Evolutionary conservation across 2,888 invertebrate genomes (phyloP).

Genomic region (Acleris sparsana): DNA sequence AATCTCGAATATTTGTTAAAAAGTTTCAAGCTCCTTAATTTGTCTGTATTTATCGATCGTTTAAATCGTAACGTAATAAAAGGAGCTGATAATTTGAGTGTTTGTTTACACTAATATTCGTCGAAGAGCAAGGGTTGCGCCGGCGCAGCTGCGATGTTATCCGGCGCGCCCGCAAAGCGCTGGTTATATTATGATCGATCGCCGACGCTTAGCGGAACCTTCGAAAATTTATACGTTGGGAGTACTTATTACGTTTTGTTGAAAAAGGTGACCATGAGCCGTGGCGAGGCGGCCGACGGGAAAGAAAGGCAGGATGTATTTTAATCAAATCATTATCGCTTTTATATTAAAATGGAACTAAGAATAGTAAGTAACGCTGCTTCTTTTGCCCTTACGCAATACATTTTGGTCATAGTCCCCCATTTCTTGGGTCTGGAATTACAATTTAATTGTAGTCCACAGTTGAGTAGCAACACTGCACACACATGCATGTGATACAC

Average conservation of each 20-base stretch:
- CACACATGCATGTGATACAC: too few relatives aligned
- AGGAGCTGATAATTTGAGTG: conserved; percentile 35
- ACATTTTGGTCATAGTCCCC: neutral
- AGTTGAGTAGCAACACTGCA: too few relatives aligned
- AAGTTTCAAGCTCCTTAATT: conserved; percentile 7
- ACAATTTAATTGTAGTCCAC: too few relatives aligned
- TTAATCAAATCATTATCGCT: conserved; percentile 9
- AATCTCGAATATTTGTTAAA: neutral
- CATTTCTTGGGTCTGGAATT: too few relatives aligned
- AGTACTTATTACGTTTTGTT: conserved; percentile 39
- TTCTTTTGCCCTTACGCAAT: neutral
- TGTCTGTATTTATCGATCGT: conserved; percentile 23
- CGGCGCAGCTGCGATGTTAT: conserved; percentile 59
- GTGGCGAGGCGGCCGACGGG: conserved; percentile 3
- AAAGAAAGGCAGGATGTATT: conserved; percentile 17
- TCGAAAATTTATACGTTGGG: conserved; percentile 41
- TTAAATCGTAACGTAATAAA: conserved; percentile 30
- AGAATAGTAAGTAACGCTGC: neutral
- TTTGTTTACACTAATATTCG: conserved; percentile 37
- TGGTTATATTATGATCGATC: conserved; percentile 54
- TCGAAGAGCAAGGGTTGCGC: conserved; percentile 44
- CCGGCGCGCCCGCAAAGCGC: conserved; percentile 48
- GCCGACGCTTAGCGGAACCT: conserved; percentile 44
- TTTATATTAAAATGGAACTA: conserved; percentile 2
- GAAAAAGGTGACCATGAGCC: conserved; percentile 17